Evolutionary conservation across 2,888 invertebrate genomes (phyloP).

Genomic region (Campaea margaritaria): DNA sequence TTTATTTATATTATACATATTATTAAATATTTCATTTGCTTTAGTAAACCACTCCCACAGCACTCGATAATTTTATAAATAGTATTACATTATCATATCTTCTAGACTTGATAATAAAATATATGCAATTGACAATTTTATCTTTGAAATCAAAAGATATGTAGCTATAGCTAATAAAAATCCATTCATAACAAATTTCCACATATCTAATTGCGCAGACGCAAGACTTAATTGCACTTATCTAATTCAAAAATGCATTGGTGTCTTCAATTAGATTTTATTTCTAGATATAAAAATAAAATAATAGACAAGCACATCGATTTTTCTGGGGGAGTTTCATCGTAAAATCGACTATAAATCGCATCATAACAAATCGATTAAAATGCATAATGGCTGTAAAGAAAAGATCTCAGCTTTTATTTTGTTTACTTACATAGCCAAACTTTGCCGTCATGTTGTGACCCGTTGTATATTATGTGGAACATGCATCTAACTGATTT

Average conservation of each 20-base stretch:
- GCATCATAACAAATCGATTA: conserved; percentile 3
- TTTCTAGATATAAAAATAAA: too few species aligned
- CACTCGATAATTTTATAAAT: too few species aligned
- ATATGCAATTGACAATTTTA: conserved; percentile 45
- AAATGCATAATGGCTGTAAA: conserved; percentile 6
- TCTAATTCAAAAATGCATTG: conserved; percentile 1
- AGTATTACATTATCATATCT: neutral
- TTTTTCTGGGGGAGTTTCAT: too few species aligned
- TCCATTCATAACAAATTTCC: conserved; percentile 51
- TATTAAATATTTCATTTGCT: too few species aligned
- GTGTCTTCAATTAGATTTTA: too few species aligned
- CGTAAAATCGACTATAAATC: conserved; percentile 2
- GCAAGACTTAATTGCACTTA: conserved; percentile 1
- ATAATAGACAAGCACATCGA: too few species aligned
- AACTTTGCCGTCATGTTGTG: conserved; percentile 86
- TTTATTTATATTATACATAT: too few species aligned
- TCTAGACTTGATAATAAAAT: neutral
- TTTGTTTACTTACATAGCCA: conserved; percentile 80
- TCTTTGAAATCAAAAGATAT: conserved; percentile 43
- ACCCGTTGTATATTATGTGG: conserved; percentile 84
- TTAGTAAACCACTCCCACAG: too few species aligned
- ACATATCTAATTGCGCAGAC: conserved; percentile 25
- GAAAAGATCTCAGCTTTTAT: neutral
- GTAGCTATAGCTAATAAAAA: conserved; percentile 39
- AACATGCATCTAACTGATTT: conserved; percentile 84